phyloP scores from a whole-genome alignment of 1,140 invertebrate genomes.

The Plectrocnemia conspersa region DNA sequence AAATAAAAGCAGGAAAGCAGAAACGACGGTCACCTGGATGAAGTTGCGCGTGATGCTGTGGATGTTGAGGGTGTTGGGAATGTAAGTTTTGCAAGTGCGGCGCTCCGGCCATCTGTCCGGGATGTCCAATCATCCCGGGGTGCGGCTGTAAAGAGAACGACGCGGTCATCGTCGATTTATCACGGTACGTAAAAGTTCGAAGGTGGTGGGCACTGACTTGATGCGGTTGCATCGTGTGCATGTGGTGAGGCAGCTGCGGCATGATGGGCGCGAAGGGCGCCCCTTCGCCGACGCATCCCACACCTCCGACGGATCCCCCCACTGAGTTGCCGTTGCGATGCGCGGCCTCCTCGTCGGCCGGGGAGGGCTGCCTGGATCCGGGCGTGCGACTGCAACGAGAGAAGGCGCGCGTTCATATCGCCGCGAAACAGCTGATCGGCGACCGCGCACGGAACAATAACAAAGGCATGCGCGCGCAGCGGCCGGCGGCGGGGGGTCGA shows the following conservation, averaged over 20 bases:
- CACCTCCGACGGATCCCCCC: slow-evolving; percentile 49
- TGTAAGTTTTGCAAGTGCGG: slow-evolving; percentile 57
- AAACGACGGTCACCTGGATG: slow-evolving; percentile 43
- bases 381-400: slow-evolving; percentile 75
- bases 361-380: slow-evolving; percentile 85
- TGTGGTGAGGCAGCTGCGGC: slow-evolving; percentile 52
- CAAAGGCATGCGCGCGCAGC: slow-evolving; percentile 28
- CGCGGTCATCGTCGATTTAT: too few relatives aligned
- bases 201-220: slow-evolving; percentile 38
- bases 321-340: slow-evolving; percentile 49
- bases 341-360: slow-evolving; percentile 75
- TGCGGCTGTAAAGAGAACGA: slow-evolving; percentile 51
- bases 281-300: slow-evolving; percentile 55
- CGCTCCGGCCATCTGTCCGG: slow-evolving; percentile 46
- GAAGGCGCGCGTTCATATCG: too few relatives aligned
- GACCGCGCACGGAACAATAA: slow-evolving; percentile 24
- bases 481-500: slow-evolving; percentile 16
- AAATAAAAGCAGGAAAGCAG: background rate
- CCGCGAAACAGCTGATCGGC: too few relatives aligned
- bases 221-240: slow-evolving; percentile 49
- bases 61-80: slow-evolving; percentile 58
- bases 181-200: too few relatives aligned
- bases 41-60: slow-evolving; percentile 61
- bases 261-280: slow-evolving; percentile 55
- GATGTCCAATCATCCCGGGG: slow-evolving; percentile 50